These are phyloP conservation scores for Hydrotaea diabolus DNA, from an alignment of 2,888 invertebrate species.

Conservation along the genomic window DNA sequence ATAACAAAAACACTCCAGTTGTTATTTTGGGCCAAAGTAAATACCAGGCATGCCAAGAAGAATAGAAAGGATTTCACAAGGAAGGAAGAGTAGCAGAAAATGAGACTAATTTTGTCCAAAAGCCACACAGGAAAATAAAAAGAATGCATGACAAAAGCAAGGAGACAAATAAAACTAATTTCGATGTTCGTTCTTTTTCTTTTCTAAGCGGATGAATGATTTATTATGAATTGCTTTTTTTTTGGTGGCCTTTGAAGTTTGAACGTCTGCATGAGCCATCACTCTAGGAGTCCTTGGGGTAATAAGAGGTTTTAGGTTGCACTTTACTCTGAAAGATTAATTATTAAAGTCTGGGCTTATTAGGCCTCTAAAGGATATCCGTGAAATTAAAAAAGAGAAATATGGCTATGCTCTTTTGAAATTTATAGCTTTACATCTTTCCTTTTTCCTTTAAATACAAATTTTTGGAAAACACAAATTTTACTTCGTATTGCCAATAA, in stretches of 20 bases:
- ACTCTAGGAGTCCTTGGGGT: neutral
- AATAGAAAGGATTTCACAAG: neutral
- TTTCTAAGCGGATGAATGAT: neutral
- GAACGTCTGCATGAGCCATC: no score
- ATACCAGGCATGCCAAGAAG: neutral
- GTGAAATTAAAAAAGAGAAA: neutral
- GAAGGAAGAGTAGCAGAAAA: constrained; percentile 33
- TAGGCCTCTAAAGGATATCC: neutral
- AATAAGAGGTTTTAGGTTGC: neutral
- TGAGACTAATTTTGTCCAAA: constrained; percentile 33
- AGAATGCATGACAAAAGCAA: neutral
- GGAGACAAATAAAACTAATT: constrained; percentile 8
- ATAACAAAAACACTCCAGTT: constrained; percentile 48
- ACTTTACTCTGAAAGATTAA: neutral
- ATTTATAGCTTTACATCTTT: no score
- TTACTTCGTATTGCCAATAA: no score
- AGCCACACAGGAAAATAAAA: no score
- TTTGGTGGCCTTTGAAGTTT: constrained; percentile 5
- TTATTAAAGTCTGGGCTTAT: neutral
- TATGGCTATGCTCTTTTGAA: no score
- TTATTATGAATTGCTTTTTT: constrained; percentile 15
- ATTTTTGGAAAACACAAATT: no score
- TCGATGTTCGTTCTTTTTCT: neutral
- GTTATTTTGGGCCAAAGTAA: constrained; percentile 16
- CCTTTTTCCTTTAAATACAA: no score